A percentile compares a stretch with the other conserved stretches of the same genome.
Evolutionary conservation across 1,140 invertebrate species (phyloP).

Genomic region (Brachionus koreanus): DNA sequence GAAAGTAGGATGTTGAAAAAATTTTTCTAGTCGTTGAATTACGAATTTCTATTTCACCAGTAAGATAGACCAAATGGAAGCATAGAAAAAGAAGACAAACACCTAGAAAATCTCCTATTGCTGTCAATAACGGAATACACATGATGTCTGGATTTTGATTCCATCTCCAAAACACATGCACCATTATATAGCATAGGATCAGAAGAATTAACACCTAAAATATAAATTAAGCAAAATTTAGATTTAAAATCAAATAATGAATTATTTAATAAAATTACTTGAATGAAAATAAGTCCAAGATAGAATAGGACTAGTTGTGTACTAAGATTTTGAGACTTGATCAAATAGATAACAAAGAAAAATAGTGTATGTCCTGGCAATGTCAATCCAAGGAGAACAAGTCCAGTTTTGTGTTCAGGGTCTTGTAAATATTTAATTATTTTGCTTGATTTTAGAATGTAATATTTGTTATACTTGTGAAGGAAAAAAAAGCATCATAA

Average conservation of each 20-base stretch:
- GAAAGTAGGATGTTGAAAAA: not conserved
- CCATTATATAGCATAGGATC: conserved; percentile 72
- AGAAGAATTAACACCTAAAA: conserved; percentile 60
- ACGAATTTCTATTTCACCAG: not conserved
- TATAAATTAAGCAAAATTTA: conserved; percentile 52
- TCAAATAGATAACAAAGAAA: conserved; percentile 76
- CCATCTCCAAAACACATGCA: conserved; percentile 76
- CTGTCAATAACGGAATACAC: conserved; percentile 89
- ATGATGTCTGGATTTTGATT: conserved; percentile 88
- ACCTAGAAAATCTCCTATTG: conserved; percentile 86
- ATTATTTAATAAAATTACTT: not conserved
- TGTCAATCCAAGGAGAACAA: conserved; percentile 77
- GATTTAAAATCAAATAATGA: not conserved
- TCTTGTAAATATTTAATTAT: conserved; percentile 47
- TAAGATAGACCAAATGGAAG: conserved; percentile 22
- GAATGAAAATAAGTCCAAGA: conserved; percentile 65
- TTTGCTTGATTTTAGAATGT: not conserved
- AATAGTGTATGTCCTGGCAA: conserved; percentile 88
- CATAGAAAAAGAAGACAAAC: conserved; percentile 58
- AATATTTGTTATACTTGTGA: not conserved
- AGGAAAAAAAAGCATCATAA: not conserved
- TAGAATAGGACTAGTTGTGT: conserved; percentile 73
- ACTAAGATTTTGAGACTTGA: conserved; percentile 65
- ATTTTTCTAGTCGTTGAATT: not conserved
- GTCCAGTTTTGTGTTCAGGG: conserved; percentile 65